Conservation (phyloP, 2,113 vertebrate genomes). For the Lipotes vexillifer region DNA sequence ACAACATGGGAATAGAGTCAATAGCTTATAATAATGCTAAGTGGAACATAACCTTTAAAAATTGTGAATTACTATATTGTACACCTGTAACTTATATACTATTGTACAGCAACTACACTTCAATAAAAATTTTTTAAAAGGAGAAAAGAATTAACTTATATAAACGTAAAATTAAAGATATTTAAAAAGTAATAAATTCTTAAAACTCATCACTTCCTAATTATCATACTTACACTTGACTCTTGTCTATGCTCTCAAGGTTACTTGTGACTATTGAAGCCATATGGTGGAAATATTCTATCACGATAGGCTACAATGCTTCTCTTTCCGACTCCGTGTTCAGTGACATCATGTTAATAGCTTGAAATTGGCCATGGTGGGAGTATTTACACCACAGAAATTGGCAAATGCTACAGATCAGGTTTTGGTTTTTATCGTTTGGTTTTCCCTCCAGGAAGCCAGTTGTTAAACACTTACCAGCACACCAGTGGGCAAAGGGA, state of each 20-base stretch:
- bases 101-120: neutral
- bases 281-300: fast-evolving
- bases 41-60: neutral
- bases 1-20: neutral
- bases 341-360: neutral
- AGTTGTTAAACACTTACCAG: neutral
- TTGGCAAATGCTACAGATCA: too few relatives aligned
- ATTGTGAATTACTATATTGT: neutral
- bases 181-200: neutral
- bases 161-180: neutral
- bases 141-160: neutral
- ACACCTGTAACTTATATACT: neutral
- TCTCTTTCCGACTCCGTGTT: neutral
- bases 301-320: fast-evolving
- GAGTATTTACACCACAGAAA: neutral
- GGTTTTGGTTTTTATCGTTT: neutral
- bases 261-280: neutral
- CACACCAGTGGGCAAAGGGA: neutral
- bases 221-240: neutral
- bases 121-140: neutral
- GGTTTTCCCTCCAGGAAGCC: too few relatives aligned
- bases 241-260: neutral
- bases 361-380: neutral
- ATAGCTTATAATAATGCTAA: neutral
- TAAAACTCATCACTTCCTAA: neutral